These are phyloP conservation scores for Chrosomus eos DNA, from an alignment of 2,797 vertebrate species.

Conservation along the genomic window DNA sequence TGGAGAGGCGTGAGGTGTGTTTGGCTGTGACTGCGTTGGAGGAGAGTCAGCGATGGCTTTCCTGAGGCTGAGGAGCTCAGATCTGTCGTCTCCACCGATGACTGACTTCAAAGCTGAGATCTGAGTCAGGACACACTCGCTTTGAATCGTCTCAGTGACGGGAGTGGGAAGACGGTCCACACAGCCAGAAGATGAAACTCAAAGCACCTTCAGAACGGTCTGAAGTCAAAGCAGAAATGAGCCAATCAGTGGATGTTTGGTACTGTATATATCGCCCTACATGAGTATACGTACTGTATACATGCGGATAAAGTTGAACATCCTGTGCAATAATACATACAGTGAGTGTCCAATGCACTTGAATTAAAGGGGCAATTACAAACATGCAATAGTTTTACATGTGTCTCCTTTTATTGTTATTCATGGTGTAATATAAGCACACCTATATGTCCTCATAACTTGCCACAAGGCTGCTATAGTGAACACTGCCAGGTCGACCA, in stretches of 20 bases:
- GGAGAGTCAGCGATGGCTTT: constrained; percentile 1
- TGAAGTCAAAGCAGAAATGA: neutral
- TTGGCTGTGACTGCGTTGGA: neutral
- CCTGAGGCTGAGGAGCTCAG: constrained; percentile 15
- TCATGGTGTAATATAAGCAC: neutral
- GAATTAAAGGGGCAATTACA: neutral
- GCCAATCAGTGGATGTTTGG: neutral
- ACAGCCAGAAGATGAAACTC: neutral
- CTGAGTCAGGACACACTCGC: neutral
- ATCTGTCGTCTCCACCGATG: constrained; percentile 14
- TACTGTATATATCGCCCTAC: neutral
- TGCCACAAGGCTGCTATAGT: no score
- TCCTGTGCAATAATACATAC: neutral
- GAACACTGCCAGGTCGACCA: no score
- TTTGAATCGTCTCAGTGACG: neutral
- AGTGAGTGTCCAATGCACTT: neutral
- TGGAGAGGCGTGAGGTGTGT: neutral
- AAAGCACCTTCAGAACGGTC: neutral
- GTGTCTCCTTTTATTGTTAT: neutral
- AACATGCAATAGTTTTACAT: neutral
- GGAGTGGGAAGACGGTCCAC: neutral
- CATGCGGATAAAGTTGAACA: neutral
- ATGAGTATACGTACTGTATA: neutral
- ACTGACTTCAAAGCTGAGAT: constrained; percentile 10
- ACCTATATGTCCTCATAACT: no score